These are phyloP conservation scores for Drosophila crucigera DNA, from an alignment of 2,888 invertebrate genomes.

Conservation along the genomic window DNA sequence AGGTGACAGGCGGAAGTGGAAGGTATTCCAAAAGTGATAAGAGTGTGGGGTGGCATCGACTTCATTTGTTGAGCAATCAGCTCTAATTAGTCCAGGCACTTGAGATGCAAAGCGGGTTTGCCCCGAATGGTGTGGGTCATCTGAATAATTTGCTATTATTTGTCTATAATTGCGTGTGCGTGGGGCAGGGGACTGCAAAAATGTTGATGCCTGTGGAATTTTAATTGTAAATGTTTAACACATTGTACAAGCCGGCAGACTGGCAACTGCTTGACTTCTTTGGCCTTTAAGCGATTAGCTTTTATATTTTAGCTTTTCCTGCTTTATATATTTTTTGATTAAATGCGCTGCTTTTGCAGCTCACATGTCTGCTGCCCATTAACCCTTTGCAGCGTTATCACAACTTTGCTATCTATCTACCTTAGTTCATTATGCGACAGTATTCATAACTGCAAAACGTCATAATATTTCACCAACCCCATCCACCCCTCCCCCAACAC, in stretches of 20 bases:
- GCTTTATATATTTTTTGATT: conserved; percentile 19
- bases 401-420: conserved; percentile 58
- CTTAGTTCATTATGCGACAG: conserved; percentile 77
- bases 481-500: conserved; percentile 6
- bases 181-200: conserved; percentile 17
- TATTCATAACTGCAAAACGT: conserved; percentile 66
- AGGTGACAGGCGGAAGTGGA: conserved; percentile 25
- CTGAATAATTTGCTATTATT: conserved; percentile 75
- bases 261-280: conserved; percentile 11
- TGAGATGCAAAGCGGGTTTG: conserved; percentile 51
- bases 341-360: conserved; percentile 49
- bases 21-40: background rate
- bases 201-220: conserved; percentile 63
- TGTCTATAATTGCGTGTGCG: conserved; percentile 67
- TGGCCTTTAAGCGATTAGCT: conserved; percentile 26
- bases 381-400: conserved; percentile 67
- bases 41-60: conserved; percentile 31
- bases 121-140: conserved; percentile 1
- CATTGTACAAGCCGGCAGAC: background rate
- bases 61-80: conserved; percentile 75
- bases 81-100: conserved; percentile 70
- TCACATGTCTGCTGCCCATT: conserved; percentile 71
- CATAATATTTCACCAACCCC: conserved; percentile 18
- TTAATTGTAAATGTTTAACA: conserved; percentile 62
- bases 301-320: conserved; percentile 1